Evolutionary conservation across 2,113 vertebrate species (phyloP).

Genomic region (Zosterops borbonicus): DNA sequence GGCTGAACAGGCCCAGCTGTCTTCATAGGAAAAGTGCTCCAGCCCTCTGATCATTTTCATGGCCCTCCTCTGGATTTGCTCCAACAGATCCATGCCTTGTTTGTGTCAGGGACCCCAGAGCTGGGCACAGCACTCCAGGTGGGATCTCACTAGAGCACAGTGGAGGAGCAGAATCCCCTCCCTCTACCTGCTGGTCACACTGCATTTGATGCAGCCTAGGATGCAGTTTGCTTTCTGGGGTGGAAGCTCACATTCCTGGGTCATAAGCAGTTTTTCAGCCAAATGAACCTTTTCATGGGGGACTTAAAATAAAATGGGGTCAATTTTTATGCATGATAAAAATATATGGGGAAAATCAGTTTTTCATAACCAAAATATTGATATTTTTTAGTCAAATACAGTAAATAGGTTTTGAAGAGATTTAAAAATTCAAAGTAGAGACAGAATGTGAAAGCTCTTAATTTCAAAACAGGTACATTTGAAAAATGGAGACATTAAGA

Average conservation of each 20-base stretch:
- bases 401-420: not conserved
- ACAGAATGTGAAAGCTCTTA: not conserved
- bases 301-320: not conserved
- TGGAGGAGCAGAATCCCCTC: not conserved
- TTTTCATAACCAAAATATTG: not conserved
- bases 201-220: not conserved
- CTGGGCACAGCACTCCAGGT: not conserved
- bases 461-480: not conserved
- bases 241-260: not conserved
- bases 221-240: not conserved
- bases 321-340: not conserved
- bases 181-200: not conserved
- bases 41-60: accelerated
- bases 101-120: not conserved
- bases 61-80: not conserved
- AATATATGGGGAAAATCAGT: not conserved
- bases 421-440: not conserved
- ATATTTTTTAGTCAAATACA: not conserved
- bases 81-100: not conserved
- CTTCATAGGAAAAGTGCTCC: not conserved
- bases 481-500: not conserved
- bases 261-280: not conserved
- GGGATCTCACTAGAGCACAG: not conserved
- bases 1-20: not conserved
- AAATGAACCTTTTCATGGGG: not conserved